These are phyloP conservation scores for Octodonta nipae DNA, from an alignment of 2,888 invertebrate genomes.

Conservation along the genomic window DNA sequence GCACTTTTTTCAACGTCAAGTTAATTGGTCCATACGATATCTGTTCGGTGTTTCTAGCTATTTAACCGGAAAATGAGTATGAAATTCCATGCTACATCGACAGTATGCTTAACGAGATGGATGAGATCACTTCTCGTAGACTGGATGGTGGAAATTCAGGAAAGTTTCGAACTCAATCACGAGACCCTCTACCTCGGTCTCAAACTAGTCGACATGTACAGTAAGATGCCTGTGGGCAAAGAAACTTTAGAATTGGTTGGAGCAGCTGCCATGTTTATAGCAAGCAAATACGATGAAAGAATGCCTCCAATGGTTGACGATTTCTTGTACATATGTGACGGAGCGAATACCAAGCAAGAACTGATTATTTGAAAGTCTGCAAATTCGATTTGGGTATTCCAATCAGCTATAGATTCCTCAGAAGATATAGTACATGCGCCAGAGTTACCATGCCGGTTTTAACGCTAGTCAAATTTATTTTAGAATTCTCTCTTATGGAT, in stretches of 20 bases:
- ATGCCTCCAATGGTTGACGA: constrained; percentile 89
- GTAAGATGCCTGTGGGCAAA: constrained; percentile 55
- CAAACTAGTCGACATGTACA: constrained; percentile 83
- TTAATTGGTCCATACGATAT: too few relatives aligned
- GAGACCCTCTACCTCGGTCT: constrained; percentile 95
- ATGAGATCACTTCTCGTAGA: constrained; percentile 91
- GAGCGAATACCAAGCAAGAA: constrained; percentile 75
- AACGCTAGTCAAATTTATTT: constrained; percentile 84
- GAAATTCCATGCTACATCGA: too few relatives aligned
- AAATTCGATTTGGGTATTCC: constrained; percentile 89
- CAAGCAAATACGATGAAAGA: constrained; percentile 89
- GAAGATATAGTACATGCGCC: constrained; percentile 83
- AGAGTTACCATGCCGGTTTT: constrained; percentile 80
- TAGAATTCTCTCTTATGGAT: constrained; percentile 88
- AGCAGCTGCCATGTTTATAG: constrained; percentile 81
- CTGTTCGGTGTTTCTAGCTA: too few relatives aligned
- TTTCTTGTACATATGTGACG: constrained; percentile 93
- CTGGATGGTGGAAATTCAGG: constrained; percentile 99
- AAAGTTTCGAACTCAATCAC: constrained; percentile 93
- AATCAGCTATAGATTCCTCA: constrained; percentile 87
- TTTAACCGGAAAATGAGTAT: too few relatives aligned
- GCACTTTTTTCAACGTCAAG: too few relatives aligned
- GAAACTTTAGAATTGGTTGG: constrained; percentile 84
- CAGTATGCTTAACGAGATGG: constrained; percentile 61
- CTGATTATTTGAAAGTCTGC: constrained; percentile 66